Base-by-base conservation (phyloP, 64 coral and sea anemone species). In the Pachyseris speciosa region DNA sequence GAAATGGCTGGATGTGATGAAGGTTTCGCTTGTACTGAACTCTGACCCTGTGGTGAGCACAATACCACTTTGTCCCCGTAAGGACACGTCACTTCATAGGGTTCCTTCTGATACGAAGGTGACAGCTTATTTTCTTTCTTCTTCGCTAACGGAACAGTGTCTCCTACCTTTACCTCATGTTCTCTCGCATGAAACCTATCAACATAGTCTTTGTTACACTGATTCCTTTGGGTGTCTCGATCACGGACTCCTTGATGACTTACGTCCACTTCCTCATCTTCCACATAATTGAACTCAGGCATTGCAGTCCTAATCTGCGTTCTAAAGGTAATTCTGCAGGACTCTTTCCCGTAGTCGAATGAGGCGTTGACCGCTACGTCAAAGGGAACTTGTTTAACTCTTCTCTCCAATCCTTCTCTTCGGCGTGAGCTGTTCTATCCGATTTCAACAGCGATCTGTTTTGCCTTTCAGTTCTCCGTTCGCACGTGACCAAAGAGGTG, bases 201-300 rank as follows among this genome's bases (percentile, higher is more conserved):
- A 30, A 65, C 61, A 65, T 55, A 55, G 20, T 55, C 51, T 17
- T 55, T 55, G 51, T 55, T 55, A 16, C 10, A 9, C 20, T 55
- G 17, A 9, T 55, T 55, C 51, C 20, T 55, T 55, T 55, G 11
- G 51, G 51, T 55, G 51, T 55, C 51, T 16, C 51, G 17, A 13
- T 65, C 4, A 26, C 61, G 2, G 61, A n/a, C 61, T n/a, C 61
- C 61, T 65, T 65, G 61, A n/a, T 65, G 22, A 65, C 61, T 65
- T 65, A 65, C 22, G 61, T 65, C 61, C 27, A n/a, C 61, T 65
- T 65, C 24, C 61, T 65, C 61, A 65, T 65, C 61, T 27, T 65
- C 61, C 4, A 65, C 25, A 27, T 24, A 20, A 20, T 2, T 8
- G 22, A 65, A 24, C 61, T 65, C 5, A 65, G 12, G 61, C 61